Evolutionary conservation across 2,797 vertebrate species (phyloP).

Genomic region (Chloroceryle inda): DNA sequence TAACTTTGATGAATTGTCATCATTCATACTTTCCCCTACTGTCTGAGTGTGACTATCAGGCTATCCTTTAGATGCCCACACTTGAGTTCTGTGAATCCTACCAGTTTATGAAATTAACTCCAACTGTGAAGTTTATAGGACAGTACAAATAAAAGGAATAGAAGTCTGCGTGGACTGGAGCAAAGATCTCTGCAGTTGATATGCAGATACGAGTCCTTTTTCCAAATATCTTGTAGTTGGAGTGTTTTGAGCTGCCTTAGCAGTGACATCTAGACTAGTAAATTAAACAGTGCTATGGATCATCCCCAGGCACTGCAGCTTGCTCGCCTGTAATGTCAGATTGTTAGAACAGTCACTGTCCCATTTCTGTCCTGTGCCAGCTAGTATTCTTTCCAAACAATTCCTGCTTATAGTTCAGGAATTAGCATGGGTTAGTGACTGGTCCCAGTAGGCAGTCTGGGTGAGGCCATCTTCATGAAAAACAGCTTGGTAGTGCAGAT

Average conservation of each 20-base stretch:
- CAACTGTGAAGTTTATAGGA: not conserved
- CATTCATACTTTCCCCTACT: not conserved
- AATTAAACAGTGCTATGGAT: not conserved
- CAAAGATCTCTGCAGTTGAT: not conserved
- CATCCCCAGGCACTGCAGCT: not conserved
- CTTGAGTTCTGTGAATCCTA: not conserved
- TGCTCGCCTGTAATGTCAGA: not conserved
- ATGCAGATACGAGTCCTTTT: not conserved
- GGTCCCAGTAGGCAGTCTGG: not conserved
- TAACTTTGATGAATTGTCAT: not conserved
- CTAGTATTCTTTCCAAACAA: not conserved
- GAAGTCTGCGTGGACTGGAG: not conserved
- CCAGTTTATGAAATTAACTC: not conserved
- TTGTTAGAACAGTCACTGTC: not conserved
- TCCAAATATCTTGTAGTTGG: not conserved
- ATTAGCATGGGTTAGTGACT: not conserved
- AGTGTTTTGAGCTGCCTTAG: not conserved
- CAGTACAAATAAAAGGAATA: not conserved
- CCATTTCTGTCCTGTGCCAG: not conserved
- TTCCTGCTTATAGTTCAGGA: not conserved
- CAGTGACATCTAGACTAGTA: not conserved
- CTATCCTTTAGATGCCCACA: not conserved
- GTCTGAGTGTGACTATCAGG: not conserved
- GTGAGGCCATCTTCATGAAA: not conserved
- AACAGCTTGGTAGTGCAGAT: not conserved